Conservation (phyloP, 1,140 invertebrate species). For the Drosophila santomea region DNA sequence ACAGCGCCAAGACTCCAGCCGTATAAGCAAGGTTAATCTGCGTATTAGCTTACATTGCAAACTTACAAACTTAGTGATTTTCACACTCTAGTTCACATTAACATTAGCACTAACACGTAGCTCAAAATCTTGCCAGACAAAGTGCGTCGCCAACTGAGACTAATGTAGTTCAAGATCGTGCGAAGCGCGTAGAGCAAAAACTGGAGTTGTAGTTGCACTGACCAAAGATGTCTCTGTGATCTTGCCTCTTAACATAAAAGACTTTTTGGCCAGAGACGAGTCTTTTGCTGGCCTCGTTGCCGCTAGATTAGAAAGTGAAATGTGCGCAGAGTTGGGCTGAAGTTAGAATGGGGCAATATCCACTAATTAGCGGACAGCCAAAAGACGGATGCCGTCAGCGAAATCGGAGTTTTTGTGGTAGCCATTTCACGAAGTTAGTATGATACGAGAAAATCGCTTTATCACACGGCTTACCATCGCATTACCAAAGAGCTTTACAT, state of each 20-base stretch:
- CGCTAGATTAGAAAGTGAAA: slow-evolving; percentile 64
- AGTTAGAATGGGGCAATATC: slow-evolving; percentile 49
- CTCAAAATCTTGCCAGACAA: slow-evolving; percentile 29
- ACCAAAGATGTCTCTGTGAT: slow-evolving; percentile 34
- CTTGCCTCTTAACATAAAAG: neutral
- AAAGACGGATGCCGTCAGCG: slow-evolving; percentile 13
- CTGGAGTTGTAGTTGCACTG: slow-evolving; percentile 39
- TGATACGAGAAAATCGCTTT: neutral
- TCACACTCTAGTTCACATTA: slow-evolving; percentile 74
- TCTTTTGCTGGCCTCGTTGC: slow-evolving; percentile 42
- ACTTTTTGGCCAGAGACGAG: slow-evolving; percentile 29
- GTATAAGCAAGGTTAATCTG: slow-evolving; percentile 55
- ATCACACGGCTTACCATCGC: neutral
- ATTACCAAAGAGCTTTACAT: neutral
- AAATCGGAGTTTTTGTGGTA: slow-evolving; percentile 10
- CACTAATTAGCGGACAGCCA: slow-evolving; percentile 51
- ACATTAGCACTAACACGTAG: slow-evolving; percentile 1
- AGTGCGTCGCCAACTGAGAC: slow-evolving; percentile 34
- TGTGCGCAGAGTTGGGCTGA: slow-evolving; percentile 18
- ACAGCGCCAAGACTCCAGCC: slow-evolving; percentile 21
- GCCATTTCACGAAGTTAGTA: neutral
- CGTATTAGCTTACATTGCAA: slow-evolving; percentile 69
- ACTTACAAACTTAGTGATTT: slow-evolving; percentile 46
- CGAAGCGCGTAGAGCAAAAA: slow-evolving; percentile 26
- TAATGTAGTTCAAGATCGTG: slow-evolving; percentile 73